Evolutionary conservation across 2,797 vertebrate species (phyloP).

Genomic region (Parauchenoglanis punctatus): DNA sequence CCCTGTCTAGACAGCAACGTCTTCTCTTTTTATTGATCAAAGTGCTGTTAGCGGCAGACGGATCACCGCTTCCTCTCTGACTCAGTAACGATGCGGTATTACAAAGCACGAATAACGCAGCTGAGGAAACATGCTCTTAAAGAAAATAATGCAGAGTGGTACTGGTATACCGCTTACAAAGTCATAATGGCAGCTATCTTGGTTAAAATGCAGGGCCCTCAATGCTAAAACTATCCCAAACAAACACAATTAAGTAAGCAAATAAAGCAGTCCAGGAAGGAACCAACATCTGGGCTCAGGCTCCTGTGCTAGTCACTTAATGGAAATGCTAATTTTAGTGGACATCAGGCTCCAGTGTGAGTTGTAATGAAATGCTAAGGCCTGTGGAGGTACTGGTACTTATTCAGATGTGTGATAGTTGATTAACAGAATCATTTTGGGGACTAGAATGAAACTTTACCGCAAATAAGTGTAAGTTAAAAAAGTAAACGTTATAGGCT

Average conservation of each 20-base stretch:
- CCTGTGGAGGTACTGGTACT: neutral
- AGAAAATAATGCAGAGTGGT: slow-evolving; percentile 1
- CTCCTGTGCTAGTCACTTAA: neutral
- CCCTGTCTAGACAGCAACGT: slow-evolving; percentile 53
- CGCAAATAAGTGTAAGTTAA: neutral
- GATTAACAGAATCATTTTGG: neutral
- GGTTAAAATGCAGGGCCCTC: neutral
- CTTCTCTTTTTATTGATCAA: slow-evolving; percentile 48
- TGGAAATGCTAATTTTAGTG: neutral
- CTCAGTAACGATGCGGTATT: neutral
- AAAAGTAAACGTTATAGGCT: neutral
- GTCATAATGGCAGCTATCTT: neutral
- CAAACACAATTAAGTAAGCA: neutral
- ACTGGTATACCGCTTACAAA: too few species aligned
- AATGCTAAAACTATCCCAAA: neutral
- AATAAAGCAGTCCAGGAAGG: neutral
- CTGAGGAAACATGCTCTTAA: neutral
- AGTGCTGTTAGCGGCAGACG: slow-evolving; percentile 31
- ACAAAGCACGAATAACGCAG: slow-evolving; percentile 11
- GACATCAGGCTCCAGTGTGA: neutral
- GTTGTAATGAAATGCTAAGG: neutral
- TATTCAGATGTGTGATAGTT: neutral
- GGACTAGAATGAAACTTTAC: neutral
- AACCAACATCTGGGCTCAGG: neutral
- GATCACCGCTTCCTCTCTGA: slow-evolving; percentile 31